Evolutionary conservation across 1,140 invertebrate species (phyloP), one percentile per base, ranked within the genome.

Genomic region (Spodoptera frugiperda): DNA sequence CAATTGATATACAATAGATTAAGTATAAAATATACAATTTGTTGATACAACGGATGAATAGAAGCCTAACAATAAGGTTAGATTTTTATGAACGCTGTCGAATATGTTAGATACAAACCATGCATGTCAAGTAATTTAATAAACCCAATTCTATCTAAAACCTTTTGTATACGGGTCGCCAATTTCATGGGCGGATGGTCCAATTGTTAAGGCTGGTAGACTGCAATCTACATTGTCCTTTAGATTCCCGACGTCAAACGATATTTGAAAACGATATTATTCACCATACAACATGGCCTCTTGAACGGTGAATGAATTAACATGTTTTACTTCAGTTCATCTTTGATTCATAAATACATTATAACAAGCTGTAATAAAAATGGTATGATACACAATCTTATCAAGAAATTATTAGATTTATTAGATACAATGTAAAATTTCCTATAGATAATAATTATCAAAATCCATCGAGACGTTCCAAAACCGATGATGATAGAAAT

Each of bases 151-250:
- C 51, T 17, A 46, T 72, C 53, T 72, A 46, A 71, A 63, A 3
- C 53, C 68, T 72, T 72, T 72, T 72, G 53, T 57, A 72, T 57
- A 48, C 15, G 53, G 25, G 17, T 33, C 33, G 33, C 44, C 53
- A 44, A 72, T 72, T 57, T 55, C 68, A 72, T 72, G 68, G 68
- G 33, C 44, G 21, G 68, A 72, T 72, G 53, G 39, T 25, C 44
- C 53, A 72, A 44, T 72, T 72, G 68, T 55, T 10, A 46, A 72
- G 68, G 15, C 53, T n/a, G 48, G 33, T 46, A 25, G 51, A 44
- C 33, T 57, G 68, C 53, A 72, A 55, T 55, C 57, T 72, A 72
- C 68, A 72, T 72, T 46, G 68, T 72, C 68, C 68, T 72, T 19
- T 44, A n/a, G 1, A 48, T 44, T 14, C 68, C 48, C 39, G 46